phyloP scores from a whole-genome alignment of 2,888 invertebrate species.

The Tillus elongatus region DNA sequence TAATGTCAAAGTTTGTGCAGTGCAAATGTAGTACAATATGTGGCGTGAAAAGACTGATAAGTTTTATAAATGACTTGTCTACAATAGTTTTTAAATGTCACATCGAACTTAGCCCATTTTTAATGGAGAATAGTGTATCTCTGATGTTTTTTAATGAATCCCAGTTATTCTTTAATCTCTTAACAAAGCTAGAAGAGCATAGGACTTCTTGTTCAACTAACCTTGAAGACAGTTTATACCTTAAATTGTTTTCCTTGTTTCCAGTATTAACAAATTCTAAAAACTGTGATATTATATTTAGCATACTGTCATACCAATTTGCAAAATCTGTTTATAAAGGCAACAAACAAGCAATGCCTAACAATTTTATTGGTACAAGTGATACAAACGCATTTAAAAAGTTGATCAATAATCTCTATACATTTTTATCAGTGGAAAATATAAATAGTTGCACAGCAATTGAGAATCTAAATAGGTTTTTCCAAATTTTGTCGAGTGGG shows the following conservation, averaged over 20 bases:
- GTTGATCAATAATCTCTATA: slow-evolving; percentile 22
- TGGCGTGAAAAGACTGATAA: no score
- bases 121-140: background rate
- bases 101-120: no score
- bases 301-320: slow-evolving; percentile 26
- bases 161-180: slow-evolving; percentile 14
- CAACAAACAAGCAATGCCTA: slow-evolving; percentile 22
- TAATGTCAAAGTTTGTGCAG: no score
- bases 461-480: slow-evolving; percentile 20
- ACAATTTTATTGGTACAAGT: slow-evolving; percentile 22
- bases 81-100: no score
- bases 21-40: no score
- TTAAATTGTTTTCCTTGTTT: slow-evolving; percentile 23
- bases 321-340: slow-evolving; percentile 20
- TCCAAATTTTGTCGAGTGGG: slow-evolving; percentile 25
- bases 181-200: slow-evolving; percentile 22
- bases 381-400: slow-evolving; percentile 20
- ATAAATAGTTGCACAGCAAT: slow-evolving; percentile 20
- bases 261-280: slow-evolving; percentile 23
- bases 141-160: slow-evolving; percentile 13
- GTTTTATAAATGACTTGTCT: no score
- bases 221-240: slow-evolving; percentile 13
- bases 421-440: slow-evolving; percentile 19
- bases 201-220: slow-evolving; percentile 14
- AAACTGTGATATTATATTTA: slow-evolving; percentile 29